Conservation (phyloP, 2,888 invertebrate genomes). For the Mesorhabditis sp. region DNA sequence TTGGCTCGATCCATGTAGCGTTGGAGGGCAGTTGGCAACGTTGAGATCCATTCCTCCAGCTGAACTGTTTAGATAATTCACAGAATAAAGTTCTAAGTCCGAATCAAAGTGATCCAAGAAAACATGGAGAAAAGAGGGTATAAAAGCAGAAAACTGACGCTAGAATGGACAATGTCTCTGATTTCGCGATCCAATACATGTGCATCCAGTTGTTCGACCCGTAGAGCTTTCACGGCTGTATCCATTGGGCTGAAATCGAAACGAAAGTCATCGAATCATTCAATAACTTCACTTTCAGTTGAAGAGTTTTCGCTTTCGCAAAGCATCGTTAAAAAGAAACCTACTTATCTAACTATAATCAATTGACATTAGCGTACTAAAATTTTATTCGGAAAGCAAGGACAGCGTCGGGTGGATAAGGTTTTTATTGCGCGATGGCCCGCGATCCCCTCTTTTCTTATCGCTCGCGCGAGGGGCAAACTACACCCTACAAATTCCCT, state of each 20-base stretch:
- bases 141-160: slow-evolving; percentile 30
- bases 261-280: neutral
- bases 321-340: too few relatives aligned
- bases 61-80: neutral
- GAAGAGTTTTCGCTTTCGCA: too few relatives aligned
- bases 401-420: too few relatives aligned
- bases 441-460: too few relatives aligned
- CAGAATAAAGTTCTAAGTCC: neutral
- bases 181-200: slow-evolving; percentile 58
- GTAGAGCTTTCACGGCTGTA: slow-evolving; percentile 17
- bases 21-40: neutral
- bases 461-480: too few relatives aligned
- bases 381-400: too few relatives aligned
- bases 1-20: slow-evolving; percentile 12
- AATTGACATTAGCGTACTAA: too few relatives aligned
- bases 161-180: slow-evolving; percentile 49
- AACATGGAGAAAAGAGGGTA: too few relatives aligned
- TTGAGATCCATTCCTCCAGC: slow-evolving; percentile 2
- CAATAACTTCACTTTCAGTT: neutral
- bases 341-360: too few relatives aligned
- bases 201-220: slow-evolving; percentile 48
- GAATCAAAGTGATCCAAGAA: neutral
- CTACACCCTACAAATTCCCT: too few relatives aligned
- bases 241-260: neutral
- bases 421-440: too few relatives aligned